Base-by-base conservation (phyloP, 2,888 invertebrate species). In the Slavum lentiscoides region DNA sequence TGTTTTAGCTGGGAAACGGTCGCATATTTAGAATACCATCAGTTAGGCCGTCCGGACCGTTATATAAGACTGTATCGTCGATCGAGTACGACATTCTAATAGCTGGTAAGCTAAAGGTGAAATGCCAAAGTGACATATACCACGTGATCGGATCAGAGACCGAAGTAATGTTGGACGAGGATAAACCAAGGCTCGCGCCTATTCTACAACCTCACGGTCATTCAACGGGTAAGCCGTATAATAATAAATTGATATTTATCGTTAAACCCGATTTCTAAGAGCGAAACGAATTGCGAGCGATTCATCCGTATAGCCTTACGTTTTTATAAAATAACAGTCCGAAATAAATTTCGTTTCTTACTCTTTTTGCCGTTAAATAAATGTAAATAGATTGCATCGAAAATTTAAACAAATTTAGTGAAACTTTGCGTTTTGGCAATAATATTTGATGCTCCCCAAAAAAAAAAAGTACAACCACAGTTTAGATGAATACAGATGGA, bases 91-190 rank as follows among this genome's bases (percentile, higher is more conserved):
- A 80, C 58, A 64, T 80, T 39, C 30, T 72, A n/a, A 13, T 70
- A 17, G 64, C 80, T 9, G 80, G 80, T 68, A 86, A 86, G 76
- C 83, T 83, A 70, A 84, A 84, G 82, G 83, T 86, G 23, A 82
- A 82, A 72, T 84, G 85, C 73, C 74, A 83, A 69, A 83, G 84
- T 49, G 83, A 84, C 74, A 76, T 83, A 81, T 83, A 83, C 82
- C 74, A 83, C 70, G 82, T 84, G 6, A 84, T 84, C 69, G 73
- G 82, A 30, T 83, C 83, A 3, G 82, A 82, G 66, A 82, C 82
- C 39, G 83, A 83, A 81, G 74, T 83, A 19, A 61, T 82, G 59
- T 75, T 84, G 49, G 83, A 84, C 55, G 83, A 84, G 75, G 84
- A 84, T 72, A 83, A 83, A 77, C 84, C 84, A 6, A 81, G 84